Evolutionary conservation across 2,113 vertebrate genomes (phyloP), one percentile per base, ranked within the genome.

Genomic region (Henicopernis longicauda): DNA sequence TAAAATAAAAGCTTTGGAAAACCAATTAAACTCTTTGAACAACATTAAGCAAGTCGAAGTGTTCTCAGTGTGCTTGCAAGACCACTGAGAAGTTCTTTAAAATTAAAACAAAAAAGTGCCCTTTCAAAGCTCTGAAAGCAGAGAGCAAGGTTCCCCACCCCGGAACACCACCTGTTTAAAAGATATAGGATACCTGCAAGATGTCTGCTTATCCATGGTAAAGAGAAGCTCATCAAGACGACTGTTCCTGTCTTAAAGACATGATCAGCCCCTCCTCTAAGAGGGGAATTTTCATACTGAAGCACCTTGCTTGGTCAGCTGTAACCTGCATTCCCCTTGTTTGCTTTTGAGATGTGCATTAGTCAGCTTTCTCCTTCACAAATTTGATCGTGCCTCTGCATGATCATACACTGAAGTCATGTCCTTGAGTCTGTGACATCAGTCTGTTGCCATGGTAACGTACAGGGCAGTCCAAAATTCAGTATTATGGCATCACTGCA

Each of bases 391-490:
- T 90, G 97, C 94, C 97, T 93, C 91, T 76, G 92, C 97, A 79
- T 86, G 96, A 96, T 93, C 95, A 44, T 93, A 84, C 67, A 44
- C 81, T 97, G 95, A 95, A 97, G 97, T 95, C 95, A 97, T 95
- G 95, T 97, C 97, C 97, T 97, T 97, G 96, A 97, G 95, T 31
- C 77, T 47, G 95, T 97, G 97, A 98, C 97, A 97, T 97, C 97
- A 98, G 97, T 90, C 96, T 91, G 97, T 98, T 97, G 90, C 97
- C 91, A 97, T 90, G 91, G 97, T 49, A 95, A 98, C 7, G 81
- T 42, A 62, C 82, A 45, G 90, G 97, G 96, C 94, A 94, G 94
- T 94, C 95, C 93, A 95, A 96, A 96, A 96, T 95, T 94, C 91
- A 89, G 93, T 86, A 65, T 87, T 94, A 96, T 82, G 95, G 95